Percentiles rank a stretch among this genome's conserved stretches.
Evolutionary conservation across 2,113 vertebrate species (phyloP).

Genomic region (Sebastes fasciatus): DNA sequence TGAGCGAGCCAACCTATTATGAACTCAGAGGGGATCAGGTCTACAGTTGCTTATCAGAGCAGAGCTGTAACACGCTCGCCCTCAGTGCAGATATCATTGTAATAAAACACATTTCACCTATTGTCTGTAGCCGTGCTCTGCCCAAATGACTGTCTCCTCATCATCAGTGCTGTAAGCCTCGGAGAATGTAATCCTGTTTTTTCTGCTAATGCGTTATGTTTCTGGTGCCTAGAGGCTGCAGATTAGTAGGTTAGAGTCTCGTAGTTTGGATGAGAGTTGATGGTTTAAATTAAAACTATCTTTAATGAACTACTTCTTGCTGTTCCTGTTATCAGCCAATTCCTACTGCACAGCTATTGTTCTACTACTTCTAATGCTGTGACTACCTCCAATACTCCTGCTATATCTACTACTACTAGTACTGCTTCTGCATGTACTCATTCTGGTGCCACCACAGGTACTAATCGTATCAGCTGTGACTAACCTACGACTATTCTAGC

Average conservation of each 20-base stretch:
- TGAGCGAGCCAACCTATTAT: slow-evolving; percentile 68
- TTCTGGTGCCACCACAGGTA: not conserved
- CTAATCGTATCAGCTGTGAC: not conserved
- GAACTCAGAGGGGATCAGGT: slow-evolving; percentile 66
- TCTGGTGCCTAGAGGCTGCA: slow-evolving; percentile 42
- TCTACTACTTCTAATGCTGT: not conserved
- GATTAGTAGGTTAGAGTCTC: slow-evolving; percentile 41
- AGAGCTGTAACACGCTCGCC: slow-evolving; percentile 36
- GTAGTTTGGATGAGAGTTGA: slow-evolving; percentile 23
- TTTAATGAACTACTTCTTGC: slow-evolving; percentile 12
- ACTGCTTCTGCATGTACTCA: not conserved
- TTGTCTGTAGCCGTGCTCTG: slow-evolving; percentile 48
- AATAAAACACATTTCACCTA: slow-evolving; percentile 55
- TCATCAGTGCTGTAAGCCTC: slow-evolving; percentile 38
- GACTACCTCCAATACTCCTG: not conserved
- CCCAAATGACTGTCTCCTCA: slow-evolving; percentile 47
- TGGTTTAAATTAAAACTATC: slow-evolving; percentile 22
- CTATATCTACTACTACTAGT: not conserved
- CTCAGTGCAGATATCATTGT: slow-evolving; percentile 54
- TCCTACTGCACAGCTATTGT: not conserved
- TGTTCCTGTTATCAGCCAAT: not conserved
- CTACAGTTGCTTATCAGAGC: slow-evolving; percentile 70
- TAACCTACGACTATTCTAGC: not conserved
- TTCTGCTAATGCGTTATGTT: slow-evolving; percentile 43
- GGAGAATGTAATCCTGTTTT: slow-evolving; percentile 62